Evolutionary conservation across 1,140 invertebrate genomes (phyloP).

Genomic region (Pseudomyrmex flavicornis): DNA sequence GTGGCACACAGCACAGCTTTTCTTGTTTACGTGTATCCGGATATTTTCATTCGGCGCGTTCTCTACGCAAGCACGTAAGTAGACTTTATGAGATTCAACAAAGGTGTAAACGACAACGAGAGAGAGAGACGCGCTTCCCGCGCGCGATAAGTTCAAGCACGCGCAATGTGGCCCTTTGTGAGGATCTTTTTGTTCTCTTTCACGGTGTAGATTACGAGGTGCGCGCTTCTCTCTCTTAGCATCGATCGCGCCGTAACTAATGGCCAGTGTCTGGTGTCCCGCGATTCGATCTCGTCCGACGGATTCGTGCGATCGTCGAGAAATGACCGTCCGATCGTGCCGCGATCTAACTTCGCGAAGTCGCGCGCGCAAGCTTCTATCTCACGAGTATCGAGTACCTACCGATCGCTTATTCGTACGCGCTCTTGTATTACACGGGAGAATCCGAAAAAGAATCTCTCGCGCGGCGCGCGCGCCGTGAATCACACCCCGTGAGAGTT

Average conservation of each 20-base stretch:
- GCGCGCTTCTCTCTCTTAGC: not conserved
- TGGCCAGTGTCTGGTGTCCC: conserved; percentile 49
- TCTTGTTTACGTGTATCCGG: not conserved
- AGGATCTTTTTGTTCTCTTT: not conserved
- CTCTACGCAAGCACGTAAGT: not conserved
- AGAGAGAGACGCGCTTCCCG: too few species aligned
- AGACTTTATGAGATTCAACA: not conserved
- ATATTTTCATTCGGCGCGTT: not conserved
- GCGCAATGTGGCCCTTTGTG: conserved; percentile 6
- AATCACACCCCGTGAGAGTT: not conserved
- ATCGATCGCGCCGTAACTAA: conserved; percentile 60
- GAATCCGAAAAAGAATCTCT: not conserved
- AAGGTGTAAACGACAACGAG: not conserved
- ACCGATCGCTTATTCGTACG: conserved; percentile 35
- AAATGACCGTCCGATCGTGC: conserved; percentile 51
- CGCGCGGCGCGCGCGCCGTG: not conserved
- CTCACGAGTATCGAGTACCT: conserved; percentile 68
- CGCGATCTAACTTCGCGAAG: conserved; percentile 2
- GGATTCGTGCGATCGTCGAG: conserved; percentile 36
- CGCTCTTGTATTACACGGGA: conserved; percentile 26
- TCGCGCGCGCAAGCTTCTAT: conserved; percentile 32
- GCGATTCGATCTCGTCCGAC: conserved; percentile 64
- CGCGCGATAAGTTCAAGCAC: conserved; percentile 15
- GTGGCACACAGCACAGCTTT: not conserved
- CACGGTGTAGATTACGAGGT: conserved; percentile 40